Percentiles rank a stretch among this genome's conserved stretches.
Evolutionary conservation across 64 coral and sea anemone species (phyloP).

Genomic region (Platygyra sinensis): DNA sequence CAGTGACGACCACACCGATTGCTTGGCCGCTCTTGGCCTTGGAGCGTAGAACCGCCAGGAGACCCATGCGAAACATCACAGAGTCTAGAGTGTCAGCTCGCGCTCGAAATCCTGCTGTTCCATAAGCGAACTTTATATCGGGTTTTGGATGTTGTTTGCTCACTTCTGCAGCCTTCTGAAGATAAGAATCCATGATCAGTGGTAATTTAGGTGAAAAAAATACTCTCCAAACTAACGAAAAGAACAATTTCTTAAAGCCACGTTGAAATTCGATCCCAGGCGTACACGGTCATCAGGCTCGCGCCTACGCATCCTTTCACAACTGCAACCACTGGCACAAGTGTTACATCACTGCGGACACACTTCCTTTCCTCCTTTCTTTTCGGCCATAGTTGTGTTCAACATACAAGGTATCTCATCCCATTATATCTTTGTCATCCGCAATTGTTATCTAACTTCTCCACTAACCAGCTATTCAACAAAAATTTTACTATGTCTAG

Average conservation of each 20-base stretch:
- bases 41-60: constrained; percentile 88
- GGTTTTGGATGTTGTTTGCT: constrained; percentile 79
- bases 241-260: not conserved
- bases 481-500: not conserved
- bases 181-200: constrained; percentile 50
- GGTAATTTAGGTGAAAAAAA: not conserved
- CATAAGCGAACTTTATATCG: constrained; percentile 78
- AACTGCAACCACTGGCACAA: constrained; percentile 45
- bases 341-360: constrained; percentile 10
- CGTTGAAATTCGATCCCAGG: constrained; percentile 26
- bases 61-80: constrained; percentile 98
- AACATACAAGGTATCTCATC: not conserved
- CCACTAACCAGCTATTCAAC: not conserved
- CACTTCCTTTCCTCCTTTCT: constrained; percentile 50
- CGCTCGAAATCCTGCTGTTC: constrained; percentile 91
- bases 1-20: constrained; percentile 91
- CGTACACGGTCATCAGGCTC: not conserved
- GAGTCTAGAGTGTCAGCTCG: constrained; percentile 65
- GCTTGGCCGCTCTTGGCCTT: constrained; percentile 70
- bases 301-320: not conserved
- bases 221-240: not conserved
- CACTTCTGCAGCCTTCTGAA: constrained; percentile 70
- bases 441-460: not conserved
- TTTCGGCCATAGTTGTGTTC: constrained; percentile 45
- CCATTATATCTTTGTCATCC: constrained; percentile 18